Evolutionary conservation across 2,797 vertebrate genomes (phyloP).

Genomic region (Molossus molossus): DNA sequence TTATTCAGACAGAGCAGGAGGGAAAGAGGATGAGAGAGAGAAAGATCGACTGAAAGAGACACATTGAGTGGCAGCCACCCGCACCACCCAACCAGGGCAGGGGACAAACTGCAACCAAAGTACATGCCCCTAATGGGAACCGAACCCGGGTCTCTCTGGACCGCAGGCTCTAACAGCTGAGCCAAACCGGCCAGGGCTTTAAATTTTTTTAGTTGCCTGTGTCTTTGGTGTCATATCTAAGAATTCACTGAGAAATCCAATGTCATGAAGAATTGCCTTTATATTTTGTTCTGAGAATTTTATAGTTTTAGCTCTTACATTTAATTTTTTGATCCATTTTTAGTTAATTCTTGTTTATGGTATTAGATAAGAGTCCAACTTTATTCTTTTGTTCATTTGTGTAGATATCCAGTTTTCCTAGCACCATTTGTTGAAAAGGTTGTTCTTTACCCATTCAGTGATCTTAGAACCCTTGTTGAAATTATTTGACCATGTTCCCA

Average conservation of each 20-base stretch:
- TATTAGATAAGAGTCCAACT: neutral
- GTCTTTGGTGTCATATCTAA: slow-evolving; percentile 1
- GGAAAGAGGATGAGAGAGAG: too few species aligned
- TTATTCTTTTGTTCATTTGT: neutral
- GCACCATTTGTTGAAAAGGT: neutral
- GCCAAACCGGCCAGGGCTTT: neutral
- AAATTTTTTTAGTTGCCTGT: neutral
- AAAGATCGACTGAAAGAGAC: too few species aligned
- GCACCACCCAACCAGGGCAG: too few species aligned
- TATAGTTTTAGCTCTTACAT: neutral
- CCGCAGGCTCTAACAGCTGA: too few species aligned
- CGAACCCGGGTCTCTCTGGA: too few species aligned
- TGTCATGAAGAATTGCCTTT: neutral
- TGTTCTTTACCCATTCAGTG: neutral
- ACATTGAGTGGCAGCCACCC: too few species aligned
- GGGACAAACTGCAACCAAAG: too few species aligned
- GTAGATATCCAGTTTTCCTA: neutral
- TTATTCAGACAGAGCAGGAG: too few species aligned
- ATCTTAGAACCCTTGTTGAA: neutral
- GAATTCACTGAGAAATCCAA: neutral
- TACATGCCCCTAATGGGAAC: too few species aligned
- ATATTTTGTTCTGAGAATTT: neutral
- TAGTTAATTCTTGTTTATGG: neutral
- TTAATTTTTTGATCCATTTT: neutral
- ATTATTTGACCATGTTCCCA: neutral